Conservation (phyloP, 2,888 invertebrate genomes). For the Hermaeophaga mercurialis region DNA sequence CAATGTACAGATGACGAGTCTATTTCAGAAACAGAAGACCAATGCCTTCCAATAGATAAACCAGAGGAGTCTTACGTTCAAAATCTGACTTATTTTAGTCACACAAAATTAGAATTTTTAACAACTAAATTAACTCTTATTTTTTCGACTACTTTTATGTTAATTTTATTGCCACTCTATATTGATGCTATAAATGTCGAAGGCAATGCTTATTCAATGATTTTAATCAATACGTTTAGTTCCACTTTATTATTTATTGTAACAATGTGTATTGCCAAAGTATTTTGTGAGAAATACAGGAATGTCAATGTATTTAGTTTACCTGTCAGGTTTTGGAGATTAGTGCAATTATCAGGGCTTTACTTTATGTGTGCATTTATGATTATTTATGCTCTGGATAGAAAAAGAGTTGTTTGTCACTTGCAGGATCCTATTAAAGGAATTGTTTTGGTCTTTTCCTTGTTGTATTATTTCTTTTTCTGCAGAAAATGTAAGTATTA, state of each 20-base stretch:
- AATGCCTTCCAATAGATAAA: conserved; percentile 49
- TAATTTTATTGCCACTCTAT: conserved; percentile 62
- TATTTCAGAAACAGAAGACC: conserved; percentile 52
- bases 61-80: conserved; percentile 42
- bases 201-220: conserved; percentile 52
- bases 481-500: conserved; percentile 63
- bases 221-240: conserved; percentile 48
- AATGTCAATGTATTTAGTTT: conserved; percentile 46
- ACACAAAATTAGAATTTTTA: conserved; percentile 57
- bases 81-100: conserved; percentile 45
- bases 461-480: conserved; percentile 66
- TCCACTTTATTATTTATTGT: conserved; percentile 47
- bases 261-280: conserved; percentile 45
- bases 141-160: conserved; percentile 58
- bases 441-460: conserved; percentile 62
- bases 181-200: conserved; percentile 53
- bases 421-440: conserved; percentile 67
- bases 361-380: conserved; percentile 59
- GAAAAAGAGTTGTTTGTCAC: conserved; percentile 64
- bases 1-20: conserved; percentile 55
- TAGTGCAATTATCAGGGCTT: conserved; percentile 57
- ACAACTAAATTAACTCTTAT: conserved; percentile 57
- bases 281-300: conserved; percentile 45
- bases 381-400: conserved; percentile 60
- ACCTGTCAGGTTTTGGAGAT: conserved; percentile 55